These are phyloP conservation scores for Lasioglossum malachurum DNA, from an alignment of 2,888 invertebrate genomes.

Conservation along the genomic window DNA sequence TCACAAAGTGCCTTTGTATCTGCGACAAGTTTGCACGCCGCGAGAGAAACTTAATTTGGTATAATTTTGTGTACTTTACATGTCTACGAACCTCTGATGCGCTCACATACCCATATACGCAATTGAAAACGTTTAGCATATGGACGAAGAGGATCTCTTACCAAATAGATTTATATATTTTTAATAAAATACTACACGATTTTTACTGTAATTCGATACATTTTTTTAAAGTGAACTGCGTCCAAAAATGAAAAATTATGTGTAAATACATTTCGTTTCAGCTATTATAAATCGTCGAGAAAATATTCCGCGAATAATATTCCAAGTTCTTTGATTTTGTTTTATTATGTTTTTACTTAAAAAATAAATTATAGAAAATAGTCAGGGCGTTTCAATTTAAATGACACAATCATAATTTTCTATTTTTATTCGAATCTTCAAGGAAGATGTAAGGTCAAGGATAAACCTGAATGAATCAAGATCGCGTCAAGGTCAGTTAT, in stretches of 20 bases:
- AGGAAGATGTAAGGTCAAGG: background rate
- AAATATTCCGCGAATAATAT: background rate
- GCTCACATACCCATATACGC: background rate
- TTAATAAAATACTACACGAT: conserved; percentile 33
- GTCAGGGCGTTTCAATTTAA: background rate
- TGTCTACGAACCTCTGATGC: conserved; percentile 21
- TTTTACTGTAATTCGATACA: conserved; percentile 1
- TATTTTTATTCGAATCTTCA: background rate
- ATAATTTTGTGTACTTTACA: conserved; percentile 7
- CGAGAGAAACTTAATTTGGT: conserved; percentile 20
- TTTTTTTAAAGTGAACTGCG: background rate
- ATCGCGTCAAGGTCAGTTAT: no score
- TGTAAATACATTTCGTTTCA: background rate
- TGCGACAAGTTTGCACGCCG: background rate
- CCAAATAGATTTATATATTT: conserved; percentile 39
- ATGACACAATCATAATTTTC: background rate
- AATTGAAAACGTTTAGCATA: conserved; percentile 7
- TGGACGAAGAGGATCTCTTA: conserved; percentile 36
- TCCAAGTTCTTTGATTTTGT: conserved; percentile 14
- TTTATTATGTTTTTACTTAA: conserved; percentile 13
- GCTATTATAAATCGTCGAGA: background rate
- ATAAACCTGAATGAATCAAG: background rate
- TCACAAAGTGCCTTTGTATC: conserved; percentile 53
- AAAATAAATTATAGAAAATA: conserved; percentile 1
- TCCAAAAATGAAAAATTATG: background rate